Evolutionary conservation across 2,888 invertebrate species (phyloP), one percentile per base, ranked within the genome.

Genomic region (Campaea margaritaria): DNA sequence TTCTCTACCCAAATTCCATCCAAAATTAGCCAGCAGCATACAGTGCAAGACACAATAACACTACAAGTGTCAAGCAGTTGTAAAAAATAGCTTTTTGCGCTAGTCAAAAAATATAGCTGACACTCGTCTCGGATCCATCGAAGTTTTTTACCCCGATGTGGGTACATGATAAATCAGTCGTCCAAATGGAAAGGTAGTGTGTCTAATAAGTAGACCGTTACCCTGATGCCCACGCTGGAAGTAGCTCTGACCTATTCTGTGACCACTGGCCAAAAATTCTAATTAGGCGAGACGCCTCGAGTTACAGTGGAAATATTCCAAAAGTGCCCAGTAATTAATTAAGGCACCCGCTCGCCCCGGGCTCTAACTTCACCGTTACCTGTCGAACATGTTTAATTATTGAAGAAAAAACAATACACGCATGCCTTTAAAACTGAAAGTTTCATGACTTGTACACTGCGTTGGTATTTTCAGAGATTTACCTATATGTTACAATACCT

Each of bases 141-240:
- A 50, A 64, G 65, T 74, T 76, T 75, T 77, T 82, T 78, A 69
- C 65, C 64, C 54, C 50, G 50, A 67, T 69, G 68, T 74, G 34
- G 42, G 43, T 49, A 75, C 68, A 75, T 75, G 78, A 83, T 82
- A 79, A 82, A 86, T 85, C 74, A 78, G 72, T 63, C 64, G 67
- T 76, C 73, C 69, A 73, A 79, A 80, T 79, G 70, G 77, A 71
- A 76, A 73, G 70, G 70, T 73, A 80, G 74, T 79, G 76, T 79
- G 69, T 69, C 74, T 79, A 78, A 83, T 79, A 84, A 77, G 73
- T 78, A 73, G 78, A 85, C 89, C 87, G 90, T 87, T 90, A 89
- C 74, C 72, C 74, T 67, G 68, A 61, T 68, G 71, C 81, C 80
- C 81, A 82, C 81, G 81, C 74, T 70, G 38, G 14, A 7, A 68